These are phyloP conservation scores for Emmelina monodactyla DNA, from an alignment of 2,888 invertebrate genomes.

Conservation along the genomic window DNA sequence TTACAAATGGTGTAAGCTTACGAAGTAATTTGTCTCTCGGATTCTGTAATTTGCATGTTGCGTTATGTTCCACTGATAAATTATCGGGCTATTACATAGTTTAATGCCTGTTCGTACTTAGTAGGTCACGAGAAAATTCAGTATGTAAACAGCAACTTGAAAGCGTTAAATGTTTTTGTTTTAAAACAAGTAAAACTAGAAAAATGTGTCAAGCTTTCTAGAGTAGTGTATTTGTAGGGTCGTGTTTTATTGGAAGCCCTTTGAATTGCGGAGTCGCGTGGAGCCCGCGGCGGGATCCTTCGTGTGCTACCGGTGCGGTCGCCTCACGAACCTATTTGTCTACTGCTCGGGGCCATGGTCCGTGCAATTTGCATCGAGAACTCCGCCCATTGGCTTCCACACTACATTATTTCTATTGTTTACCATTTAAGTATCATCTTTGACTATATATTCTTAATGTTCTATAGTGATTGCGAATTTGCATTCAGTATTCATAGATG, in stretches of 20 bases:
- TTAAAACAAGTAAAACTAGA: too few species aligned
- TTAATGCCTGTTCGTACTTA: too few species aligned
- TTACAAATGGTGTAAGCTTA: background rate
- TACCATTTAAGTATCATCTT: slow-evolving; percentile 18
- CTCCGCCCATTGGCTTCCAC: slow-evolving; percentile 56
- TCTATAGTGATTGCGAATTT: background rate
- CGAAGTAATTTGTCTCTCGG: background rate
- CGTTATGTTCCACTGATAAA: too few species aligned
- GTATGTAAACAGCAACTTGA: too few species aligned
- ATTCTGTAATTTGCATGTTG: background rate
- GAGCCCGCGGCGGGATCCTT: slow-evolving; percentile 23
- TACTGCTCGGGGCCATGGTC: slow-evolving; percentile 36
- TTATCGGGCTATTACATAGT: too few species aligned
- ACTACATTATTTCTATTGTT: slow-evolving; percentile 37
- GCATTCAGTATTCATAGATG: background rate
- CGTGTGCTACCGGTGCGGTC: slow-evolving; percentile 61
- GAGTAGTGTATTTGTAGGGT: background rate
- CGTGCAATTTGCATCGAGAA: slow-evolving; percentile 51
- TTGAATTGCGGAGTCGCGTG: slow-evolving; percentile 28
- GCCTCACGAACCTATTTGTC: slow-evolving; percentile 56
- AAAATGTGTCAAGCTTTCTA: too few species aligned
- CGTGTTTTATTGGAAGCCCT: slow-evolving; percentile 15
- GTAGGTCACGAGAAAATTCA: too few species aligned
- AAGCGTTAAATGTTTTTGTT: too few species aligned
- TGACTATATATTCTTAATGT: slow-evolving; percentile 12